phyloP scores from a whole-genome alignment of 1,140 invertebrate species.

The Sitophilus oryzae region DNA sequence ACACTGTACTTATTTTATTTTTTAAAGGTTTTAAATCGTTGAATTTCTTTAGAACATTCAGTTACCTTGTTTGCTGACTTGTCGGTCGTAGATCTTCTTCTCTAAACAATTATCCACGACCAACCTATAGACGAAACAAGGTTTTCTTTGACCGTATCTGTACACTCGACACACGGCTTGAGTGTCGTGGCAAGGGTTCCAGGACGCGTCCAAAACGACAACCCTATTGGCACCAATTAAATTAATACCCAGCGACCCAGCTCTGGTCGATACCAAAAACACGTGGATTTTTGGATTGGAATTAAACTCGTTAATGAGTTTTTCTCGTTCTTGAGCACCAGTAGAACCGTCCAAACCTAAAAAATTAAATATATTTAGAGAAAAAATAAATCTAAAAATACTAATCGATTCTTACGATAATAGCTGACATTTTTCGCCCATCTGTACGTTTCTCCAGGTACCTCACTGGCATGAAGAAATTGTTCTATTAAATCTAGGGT shows the following conservation, averaged over 20 bases:
- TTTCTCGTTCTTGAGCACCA: conserved; percentile 86
- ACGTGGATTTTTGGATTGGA: conserved; percentile 80
- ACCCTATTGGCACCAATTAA: conserved; percentile 95
- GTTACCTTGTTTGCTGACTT: conserved; percentile 90
- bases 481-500: conserved; percentile 97
- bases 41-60: neutral
- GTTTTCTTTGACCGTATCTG: conserved; percentile 91
- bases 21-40: too few relatives aligned
- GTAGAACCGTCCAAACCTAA: conserved; percentile 91
- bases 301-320: conserved; percentile 97
- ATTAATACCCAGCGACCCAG: conserved; percentile 96
- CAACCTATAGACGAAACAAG: conserved; percentile 91
- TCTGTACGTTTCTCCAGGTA: conserved; percentile 67
- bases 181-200: conserved; percentile 99
- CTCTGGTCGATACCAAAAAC: conserved; percentile 95
- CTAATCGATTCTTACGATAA: conserved; percentile 76
- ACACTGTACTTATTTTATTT: too few relatives aligned
- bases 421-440: conserved; percentile 88
- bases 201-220: conserved; percentile 96
- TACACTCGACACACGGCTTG: conserved; percentile 98
- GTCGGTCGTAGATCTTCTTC: conserved; percentile 96
- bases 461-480: conserved; percentile 74
- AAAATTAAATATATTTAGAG: conserved; percentile 20
- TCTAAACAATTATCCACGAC: conserved; percentile 96
- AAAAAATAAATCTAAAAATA: conserved; percentile 5